Evolutionary conservation across 1,140 invertebrate species (phyloP).

Genomic region (Mamestra configurata): DNA sequence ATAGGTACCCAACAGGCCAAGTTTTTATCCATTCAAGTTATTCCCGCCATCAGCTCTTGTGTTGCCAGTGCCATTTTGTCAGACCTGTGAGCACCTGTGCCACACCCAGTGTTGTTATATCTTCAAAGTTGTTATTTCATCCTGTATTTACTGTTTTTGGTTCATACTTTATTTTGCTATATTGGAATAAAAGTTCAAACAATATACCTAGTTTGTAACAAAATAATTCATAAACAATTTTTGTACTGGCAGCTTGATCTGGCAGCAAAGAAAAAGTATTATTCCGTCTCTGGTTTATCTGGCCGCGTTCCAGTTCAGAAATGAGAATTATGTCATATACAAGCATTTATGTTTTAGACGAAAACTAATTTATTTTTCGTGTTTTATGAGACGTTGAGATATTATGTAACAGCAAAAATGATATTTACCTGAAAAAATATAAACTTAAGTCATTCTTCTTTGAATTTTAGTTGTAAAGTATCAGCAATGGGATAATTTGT

Average conservation of each 20-base stretch:
- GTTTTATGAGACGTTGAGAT: too few relatives aligned
- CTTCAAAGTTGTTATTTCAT: too few relatives aligned
- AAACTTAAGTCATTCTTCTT: not conserved
- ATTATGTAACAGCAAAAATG: not conserved
- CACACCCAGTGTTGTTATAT: too few relatives aligned
- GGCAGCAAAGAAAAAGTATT: not conserved
- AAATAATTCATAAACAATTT: not conserved
- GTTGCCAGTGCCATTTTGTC: not conserved
- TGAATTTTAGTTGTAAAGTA: not conserved
- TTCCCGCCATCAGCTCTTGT: not conserved
- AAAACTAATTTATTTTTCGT: not conserved
- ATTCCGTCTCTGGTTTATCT: not conserved
- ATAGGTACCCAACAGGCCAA: too few relatives aligned
- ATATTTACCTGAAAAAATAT: not conserved
- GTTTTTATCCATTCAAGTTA: too few relatives aligned
- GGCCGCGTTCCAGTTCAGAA: not conserved
- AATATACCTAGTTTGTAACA: too few relatives aligned
- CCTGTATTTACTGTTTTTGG: too few relatives aligned
- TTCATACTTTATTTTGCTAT: too few relatives aligned
- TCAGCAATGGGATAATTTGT: not conserved
- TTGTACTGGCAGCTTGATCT: not conserved
- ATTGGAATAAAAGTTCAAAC: too few relatives aligned
- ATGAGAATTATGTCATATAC: not conserved
- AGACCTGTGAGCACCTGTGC: too few relatives aligned
- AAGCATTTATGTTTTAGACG: not conserved